Base-by-base conservation (phyloP, 2,888 invertebrate genomes). In the Tenthredo notha region DNA sequence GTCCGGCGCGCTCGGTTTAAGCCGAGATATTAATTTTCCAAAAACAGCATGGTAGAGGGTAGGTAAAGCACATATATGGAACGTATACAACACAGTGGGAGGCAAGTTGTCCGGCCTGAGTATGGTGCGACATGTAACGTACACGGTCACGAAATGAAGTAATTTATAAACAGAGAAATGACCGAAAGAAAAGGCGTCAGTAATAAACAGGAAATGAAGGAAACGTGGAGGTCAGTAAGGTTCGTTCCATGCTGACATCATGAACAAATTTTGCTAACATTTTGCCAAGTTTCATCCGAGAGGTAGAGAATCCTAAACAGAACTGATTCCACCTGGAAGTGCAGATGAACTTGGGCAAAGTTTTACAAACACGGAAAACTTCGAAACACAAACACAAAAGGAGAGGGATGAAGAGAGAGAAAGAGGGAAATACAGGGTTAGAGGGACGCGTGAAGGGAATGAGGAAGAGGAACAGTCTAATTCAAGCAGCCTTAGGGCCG, bases 391-490 rank as follows among this genome's bases (percentile, higher is more conserved):
- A 83, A 83, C 83, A 83, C 33, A 58, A n/a, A 37, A 37, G n/a
- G 37, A 33, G 58, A 47, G 82, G 15, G 25, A 40, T 65, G 4
- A 77, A 47, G 4, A 25, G 21, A 29, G 75, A 75, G 29, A 29
- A 33, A 43, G 47, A 12, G 43, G 10, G 50, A 10, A 77, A 50
- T 15, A 29, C 6, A 77, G 54, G 33, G 50, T 2, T 29, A 33
- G 25, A 33, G 54, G 5, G 75, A 50, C 61, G 50, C 47, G 70
- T 25, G 67, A 37, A 40, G 43, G 40, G 83, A 70, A 83, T 70
- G 83, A 83, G 83, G 50, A 74, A 74, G 84, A 77, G 83, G 75
- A 84, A 86, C 70, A 85, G 85, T 87, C 86, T 86, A 87, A 87
- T 87, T 87, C 85, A 43, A 77, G 83, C 54, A 84, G 84, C 82